Evolutionary conservation across 2,797 vertebrate genomes (phyloP), one percentile per base, ranked within the genome.

Genomic region (Sitta carolinensis): DNA sequence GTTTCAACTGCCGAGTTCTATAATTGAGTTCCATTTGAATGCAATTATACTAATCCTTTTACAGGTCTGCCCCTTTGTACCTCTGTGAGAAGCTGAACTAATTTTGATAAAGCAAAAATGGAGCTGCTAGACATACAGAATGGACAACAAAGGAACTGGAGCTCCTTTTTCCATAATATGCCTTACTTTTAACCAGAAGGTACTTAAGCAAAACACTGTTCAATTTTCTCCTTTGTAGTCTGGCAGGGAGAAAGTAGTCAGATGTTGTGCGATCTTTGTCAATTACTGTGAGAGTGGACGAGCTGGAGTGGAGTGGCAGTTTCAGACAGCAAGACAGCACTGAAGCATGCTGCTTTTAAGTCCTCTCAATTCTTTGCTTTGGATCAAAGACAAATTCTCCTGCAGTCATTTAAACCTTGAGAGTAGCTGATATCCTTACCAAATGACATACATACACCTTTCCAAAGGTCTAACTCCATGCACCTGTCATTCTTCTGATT

Each of bases 341-440:
- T 76, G 87, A 78, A 61, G 10, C n/a, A 23, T 42, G 50, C 57
- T 87, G 59, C 34, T 79, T 84, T 57, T 69, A 51, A 69, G 45
- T 50, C 27, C 23, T 59, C 58, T 84, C 38, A 45, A 5, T 75
- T 93, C 64, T 87, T 73, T 57, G n/a, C 21, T 84, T 90, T 81
- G 84, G 10, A 92, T 92, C 51, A 95, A 93, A 95, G 34, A 72
- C 27, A 89, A 83, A 81, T 72, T 87, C 54, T 11, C 16, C 14
- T 63, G 55, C 76, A 95, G 52, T 52, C 62, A 74, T 64, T 50
- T 79, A 52, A 92, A 80, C 45, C 62, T 81, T 90, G 67, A 52
- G 59, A 89, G 48, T 6, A 70, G 76, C 30, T 87, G 61, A 73
- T 94, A 84, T 67, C 51, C 64, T 80, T 84, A 47, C 48, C 83